Percentiles rank a stretch among this genome's conserved stretches.
phyloP scores from a whole-genome alignment of 2,797 vertebrate species.

The Sebastes hubbsi region DNA sequence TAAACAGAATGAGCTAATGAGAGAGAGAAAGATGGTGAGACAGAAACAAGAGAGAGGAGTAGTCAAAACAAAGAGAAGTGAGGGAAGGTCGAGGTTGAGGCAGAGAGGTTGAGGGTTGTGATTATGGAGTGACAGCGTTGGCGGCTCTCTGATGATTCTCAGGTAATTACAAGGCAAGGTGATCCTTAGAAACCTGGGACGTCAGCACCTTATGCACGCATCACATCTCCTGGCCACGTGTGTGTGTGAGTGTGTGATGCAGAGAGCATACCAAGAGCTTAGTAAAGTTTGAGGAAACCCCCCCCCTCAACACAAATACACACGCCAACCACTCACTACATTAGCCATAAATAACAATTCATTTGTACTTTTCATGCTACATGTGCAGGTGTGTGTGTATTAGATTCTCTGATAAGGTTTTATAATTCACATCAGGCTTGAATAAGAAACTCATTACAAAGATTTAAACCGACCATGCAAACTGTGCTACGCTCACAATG shows the following conservation, averaged over 20 bases:
- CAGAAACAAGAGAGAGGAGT: slow-evolving; percentile 40
- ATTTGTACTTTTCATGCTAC: slow-evolving; percentile 30
- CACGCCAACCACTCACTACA: slow-evolving; percentile 27
- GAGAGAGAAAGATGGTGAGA: slow-evolving; percentile 28
- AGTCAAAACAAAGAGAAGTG: slow-evolving; percentile 55
- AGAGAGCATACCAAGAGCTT: slow-evolving; percentile 8
- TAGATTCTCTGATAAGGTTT: slow-evolving; percentile 55
- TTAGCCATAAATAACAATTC: slow-evolving; percentile 68
- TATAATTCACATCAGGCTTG: slow-evolving; percentile 28
- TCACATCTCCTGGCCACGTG: slow-evolving; percentile 54
- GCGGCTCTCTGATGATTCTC: slow-evolving; percentile 86
- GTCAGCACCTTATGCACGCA: slow-evolving; percentile 82
- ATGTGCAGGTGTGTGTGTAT: slow-evolving; percentile 12
- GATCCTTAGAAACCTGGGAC: slow-evolving; percentile 84
- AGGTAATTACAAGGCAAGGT: slow-evolving; percentile 90
- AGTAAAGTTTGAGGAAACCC: slow-evolving; percentile 35
- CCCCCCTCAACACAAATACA: neutral
- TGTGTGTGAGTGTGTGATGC: slow-evolving; percentile 3
- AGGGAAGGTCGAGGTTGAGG: slow-evolving; percentile 77
- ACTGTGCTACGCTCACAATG: slow-evolving; percentile 48
- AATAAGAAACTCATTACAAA: slow-evolving; percentile 57
- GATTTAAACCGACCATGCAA: slow-evolving; percentile 45
- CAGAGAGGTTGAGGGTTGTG: slow-evolving; percentile 81
- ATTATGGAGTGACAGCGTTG: slow-evolving; percentile 85
- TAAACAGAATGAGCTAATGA: slow-evolving; percentile 53